These are phyloP conservation scores for Hoplostethus atlanticus DNA, from an alignment of 2,797 vertebrate genomes.

Conservation along the genomic window DNA sequence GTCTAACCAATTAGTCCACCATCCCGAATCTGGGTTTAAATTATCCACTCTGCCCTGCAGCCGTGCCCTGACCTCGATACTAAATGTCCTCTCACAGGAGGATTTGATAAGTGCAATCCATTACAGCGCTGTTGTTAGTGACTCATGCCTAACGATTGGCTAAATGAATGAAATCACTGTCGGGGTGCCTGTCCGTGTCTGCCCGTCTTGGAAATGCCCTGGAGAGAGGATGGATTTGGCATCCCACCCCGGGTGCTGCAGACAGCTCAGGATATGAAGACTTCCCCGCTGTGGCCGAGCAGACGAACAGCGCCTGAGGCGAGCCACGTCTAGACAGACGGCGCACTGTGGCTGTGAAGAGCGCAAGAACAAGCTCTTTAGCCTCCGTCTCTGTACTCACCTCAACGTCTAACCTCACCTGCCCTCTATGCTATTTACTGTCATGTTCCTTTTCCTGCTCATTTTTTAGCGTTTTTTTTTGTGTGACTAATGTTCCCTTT, in stretches of 20 bases:
- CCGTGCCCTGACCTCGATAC: slow-evolving; percentile 22
- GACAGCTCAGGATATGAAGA: slow-evolving; percentile 60
- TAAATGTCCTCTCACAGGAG: slow-evolving; percentile 5
- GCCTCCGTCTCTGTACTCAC: not conserved
- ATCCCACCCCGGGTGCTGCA: not conserved
- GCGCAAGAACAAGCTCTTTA: slow-evolving; percentile 33
- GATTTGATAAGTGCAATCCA: slow-evolving; percentile 37
- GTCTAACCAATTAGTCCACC: slow-evolving; percentile 14
- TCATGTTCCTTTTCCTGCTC: not conserved
- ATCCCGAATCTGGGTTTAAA: slow-evolving; percentile 21
- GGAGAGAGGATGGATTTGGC: slow-evolving; percentile 45
- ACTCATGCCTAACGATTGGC: not conserved
- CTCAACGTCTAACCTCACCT: not conserved
- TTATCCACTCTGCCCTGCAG: slow-evolving; percentile 8
- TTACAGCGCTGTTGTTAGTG: slow-evolving; percentile 14
- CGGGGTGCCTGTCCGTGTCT: slow-evolving; percentile 17
- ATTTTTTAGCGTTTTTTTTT: slow-evolving; percentile 10
- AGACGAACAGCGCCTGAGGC: slow-evolving; percentile 62
- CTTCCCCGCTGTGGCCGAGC: slow-evolving; percentile 52
- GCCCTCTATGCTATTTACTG: slow-evolving; percentile 21
- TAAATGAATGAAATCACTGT: slow-evolving; percentile 35
- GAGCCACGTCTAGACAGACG: slow-evolving; percentile 58
- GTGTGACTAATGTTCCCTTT: slow-evolving; percentile 24
- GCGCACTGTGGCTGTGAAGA: slow-evolving; percentile 51
- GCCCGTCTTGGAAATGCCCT: slow-evolving; percentile 18